phyloP scores from a whole-genome alignment of 2,888 invertebrate genomes.

The Lasius fuliginosus region DNA sequence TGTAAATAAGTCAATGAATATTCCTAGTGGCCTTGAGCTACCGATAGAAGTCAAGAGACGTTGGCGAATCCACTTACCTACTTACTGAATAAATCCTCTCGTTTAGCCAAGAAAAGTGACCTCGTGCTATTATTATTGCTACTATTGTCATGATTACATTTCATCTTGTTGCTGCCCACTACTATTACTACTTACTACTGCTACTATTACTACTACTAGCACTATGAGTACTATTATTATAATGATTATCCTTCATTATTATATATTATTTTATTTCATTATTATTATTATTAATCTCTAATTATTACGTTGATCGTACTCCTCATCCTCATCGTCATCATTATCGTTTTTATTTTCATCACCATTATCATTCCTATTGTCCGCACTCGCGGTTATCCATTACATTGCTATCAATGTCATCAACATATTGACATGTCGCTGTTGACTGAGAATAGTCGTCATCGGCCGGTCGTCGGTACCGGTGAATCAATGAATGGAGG shows the following conservation, averaged over 20 bases:
- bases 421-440: slow-evolving; percentile 62
- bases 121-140: slow-evolving; percentile 64
- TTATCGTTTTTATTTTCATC: slow-evolving; percentile 56
- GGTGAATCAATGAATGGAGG: slow-evolving; percentile 45
- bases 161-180: slow-evolving; percentile 63
- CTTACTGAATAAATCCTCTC: slow-evolving; percentile 65
- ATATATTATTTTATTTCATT: slow-evolving; percentile 74
- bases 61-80: slow-evolving; percentile 56
- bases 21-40: slow-evolving; percentile 33
- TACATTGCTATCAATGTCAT: slow-evolving; percentile 58
- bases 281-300: slow-evolving; percentile 68
- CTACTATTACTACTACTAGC: slow-evolving; percentile 67
- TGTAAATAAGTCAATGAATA: slow-evolving; percentile 27
- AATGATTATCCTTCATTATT: slow-evolving; percentile 77
- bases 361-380: slow-evolving; percentile 59
- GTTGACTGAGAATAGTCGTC: slow-evolving; percentile 64
- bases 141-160: slow-evolving; percentile 65
- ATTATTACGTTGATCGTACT: slow-evolving; percentile 25
- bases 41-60: slow-evolving; percentile 44
- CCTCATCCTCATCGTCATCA: slow-evolving; percentile 23
- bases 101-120: slow-evolving; percentile 57
- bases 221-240: slow-evolving; percentile 60
- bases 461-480: slow-evolving; percentile 46
- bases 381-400: slow-evolving; percentile 44
- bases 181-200: slow-evolving; percentile 74